These are phyloP conservation scores for Echeneis naucrates DNA, from an alignment of 2,797 vertebrate species.

Conservation along the genomic window DNA sequence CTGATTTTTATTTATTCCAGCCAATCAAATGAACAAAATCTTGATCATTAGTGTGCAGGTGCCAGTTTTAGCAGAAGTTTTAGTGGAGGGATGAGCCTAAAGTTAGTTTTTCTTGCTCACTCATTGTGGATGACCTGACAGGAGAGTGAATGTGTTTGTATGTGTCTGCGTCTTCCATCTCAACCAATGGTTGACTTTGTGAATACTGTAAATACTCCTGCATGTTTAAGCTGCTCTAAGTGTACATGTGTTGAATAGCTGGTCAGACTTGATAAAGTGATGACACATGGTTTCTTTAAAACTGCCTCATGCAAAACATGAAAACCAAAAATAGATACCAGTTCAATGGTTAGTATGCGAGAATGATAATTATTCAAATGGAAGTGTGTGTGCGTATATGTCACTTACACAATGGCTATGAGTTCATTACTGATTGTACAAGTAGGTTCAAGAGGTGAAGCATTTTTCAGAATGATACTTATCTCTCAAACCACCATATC, in stretches of 20 bases:
- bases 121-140: neutral
- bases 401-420: neutral
- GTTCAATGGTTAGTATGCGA: neutral
- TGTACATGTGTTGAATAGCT: conserved; percentile 49
- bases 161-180: neutral
- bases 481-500: conserved; percentile 49
- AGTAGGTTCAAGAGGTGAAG: conserved; percentile 38
- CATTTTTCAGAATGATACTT: conserved; percentile 48
- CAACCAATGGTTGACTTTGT: neutral
- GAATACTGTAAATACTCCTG: conserved; percentile 47
- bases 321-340: conserved; percentile 45
- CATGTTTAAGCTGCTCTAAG: conserved; percentile 43
- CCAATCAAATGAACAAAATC: neutral
- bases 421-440: conserved; percentile 10
- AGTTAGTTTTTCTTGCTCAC: neutral
- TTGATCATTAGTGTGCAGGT: neutral
- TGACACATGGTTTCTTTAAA: conserved; percentile 28
- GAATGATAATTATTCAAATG: conserved; percentile 5
- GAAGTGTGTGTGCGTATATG: neutral
- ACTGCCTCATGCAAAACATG: conserved; percentile 18
- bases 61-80: too few relatives aligned
- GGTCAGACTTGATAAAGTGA: conserved; percentile 66
- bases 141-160: neutral
- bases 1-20: neutral
- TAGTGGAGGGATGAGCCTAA: neutral